Conservation (phyloP, 2,113 vertebrate genomes). For the Pomatostomus ruficeps region DNA sequence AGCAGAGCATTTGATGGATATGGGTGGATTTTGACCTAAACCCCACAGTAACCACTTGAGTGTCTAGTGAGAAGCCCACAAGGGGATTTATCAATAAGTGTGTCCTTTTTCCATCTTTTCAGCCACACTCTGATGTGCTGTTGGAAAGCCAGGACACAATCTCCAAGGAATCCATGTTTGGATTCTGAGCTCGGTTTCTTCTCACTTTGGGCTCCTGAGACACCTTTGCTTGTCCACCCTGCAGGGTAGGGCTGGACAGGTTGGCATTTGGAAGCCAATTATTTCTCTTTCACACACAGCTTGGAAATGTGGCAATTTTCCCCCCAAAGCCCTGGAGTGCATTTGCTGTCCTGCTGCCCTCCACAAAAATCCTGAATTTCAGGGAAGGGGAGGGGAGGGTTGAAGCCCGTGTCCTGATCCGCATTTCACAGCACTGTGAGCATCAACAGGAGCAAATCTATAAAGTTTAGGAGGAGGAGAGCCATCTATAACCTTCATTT, state of each 20-base stretch:
- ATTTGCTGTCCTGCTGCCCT: not conserved
- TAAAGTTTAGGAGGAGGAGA: not conserved
- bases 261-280: not conserved
- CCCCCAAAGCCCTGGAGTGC: not conserved
- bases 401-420: not conserved
- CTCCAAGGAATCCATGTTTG: not conserved
- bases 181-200: not conserved
- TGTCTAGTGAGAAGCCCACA: not conserved
- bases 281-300: not conserved
- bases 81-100: not conserved
- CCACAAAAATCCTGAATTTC: not conserved
- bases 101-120: not conserved
- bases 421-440: not conserved
- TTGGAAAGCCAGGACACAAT: not conserved
- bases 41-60: not conserved
- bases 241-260: not conserved
- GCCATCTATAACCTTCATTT: not conserved
- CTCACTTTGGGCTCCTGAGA: not conserved
- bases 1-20: not conserved
- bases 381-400: not conserved
- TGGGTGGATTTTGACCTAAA: not conserved
- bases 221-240: not conserved
- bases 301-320: not conserved
- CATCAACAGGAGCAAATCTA: not conserved
- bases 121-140: not conserved